These are phyloP conservation scores for Phalacrocorax brasilianus DNA, from an alignment of 2,113 vertebrate species.

Conservation along the genomic window DNA sequence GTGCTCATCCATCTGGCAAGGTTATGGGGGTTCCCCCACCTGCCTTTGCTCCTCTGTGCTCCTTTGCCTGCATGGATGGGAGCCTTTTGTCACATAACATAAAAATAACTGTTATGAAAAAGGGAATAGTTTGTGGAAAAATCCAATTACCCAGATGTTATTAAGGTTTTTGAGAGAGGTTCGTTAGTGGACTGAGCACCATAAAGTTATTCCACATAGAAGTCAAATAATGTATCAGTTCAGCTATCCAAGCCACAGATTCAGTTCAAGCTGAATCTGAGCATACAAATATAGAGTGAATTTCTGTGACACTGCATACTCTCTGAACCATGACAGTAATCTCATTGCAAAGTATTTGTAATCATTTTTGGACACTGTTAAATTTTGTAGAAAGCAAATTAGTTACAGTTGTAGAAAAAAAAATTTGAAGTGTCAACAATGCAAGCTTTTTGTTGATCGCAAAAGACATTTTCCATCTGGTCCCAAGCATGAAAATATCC, in stretches of 20 bases:
- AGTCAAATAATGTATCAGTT: neutral
- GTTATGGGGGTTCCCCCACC: neutral
- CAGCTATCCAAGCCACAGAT: neutral
- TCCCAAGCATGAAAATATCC: conserved; percentile 55
- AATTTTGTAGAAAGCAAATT: conserved; percentile 61
- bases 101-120: neutral
- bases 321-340: conserved; percentile 51
- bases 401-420: conserved; percentile 59
- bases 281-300: neutral
- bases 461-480: conserved; percentile 65
- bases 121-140: neutral
- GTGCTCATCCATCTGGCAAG: neutral
- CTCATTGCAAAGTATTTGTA: conserved; percentile 50
- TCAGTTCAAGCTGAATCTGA: neutral
- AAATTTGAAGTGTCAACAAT: conserved; percentile 49
- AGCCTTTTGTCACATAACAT: neutral
- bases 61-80: neutral
- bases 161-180: neutral
- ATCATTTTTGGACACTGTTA: conserved; percentile 49
- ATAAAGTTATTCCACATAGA: neutral
- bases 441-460: conserved; percentile 50
- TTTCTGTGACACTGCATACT: conserved; percentile 37
- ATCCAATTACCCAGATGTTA: neutral
- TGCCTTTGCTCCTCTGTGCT: neutral
- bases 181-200: neutral